Evolutionary conservation across 2,888 invertebrate species (phyloP).

Genomic region (Hirtodrosophila histrioides): DNA sequence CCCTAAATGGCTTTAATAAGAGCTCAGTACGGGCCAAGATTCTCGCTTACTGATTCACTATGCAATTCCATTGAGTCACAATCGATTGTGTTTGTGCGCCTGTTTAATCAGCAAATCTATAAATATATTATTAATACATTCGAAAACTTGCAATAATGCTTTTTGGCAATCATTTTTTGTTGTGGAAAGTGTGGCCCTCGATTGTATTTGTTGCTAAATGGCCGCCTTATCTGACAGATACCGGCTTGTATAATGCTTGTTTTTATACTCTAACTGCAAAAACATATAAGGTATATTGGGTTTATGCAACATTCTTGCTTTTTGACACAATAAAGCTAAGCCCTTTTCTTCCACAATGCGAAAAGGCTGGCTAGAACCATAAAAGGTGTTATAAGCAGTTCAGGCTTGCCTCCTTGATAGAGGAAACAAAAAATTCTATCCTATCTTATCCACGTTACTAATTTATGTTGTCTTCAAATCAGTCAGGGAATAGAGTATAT

Average conservation of each 20-base stretch:
- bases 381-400: no score
- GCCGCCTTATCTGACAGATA: constrained; percentile 42
- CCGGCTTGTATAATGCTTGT: constrained; percentile 12
- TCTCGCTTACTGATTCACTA: constrained; percentile 35
- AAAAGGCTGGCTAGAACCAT: no score
- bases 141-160: constrained; percentile 2
- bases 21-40: constrained; percentile 7
- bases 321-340: no score
- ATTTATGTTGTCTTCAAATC: no score
- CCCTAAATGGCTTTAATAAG: constrained; percentile 11
- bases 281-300: no score
- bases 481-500: no score
- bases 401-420: no score
- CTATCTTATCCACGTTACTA: no score
- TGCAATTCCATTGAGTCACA: constrained; percentile 32
- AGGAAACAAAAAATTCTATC: no score
- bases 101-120: constrained; percentile 70
- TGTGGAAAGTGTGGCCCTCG: constrained; percentile 20
- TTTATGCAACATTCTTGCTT: no score
- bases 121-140: constrained; percentile 64
- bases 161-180: constrained; percentile 41
- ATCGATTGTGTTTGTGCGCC: constrained; percentile 1
- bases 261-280: neutral
- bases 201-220: constrained; percentile 26
- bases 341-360: no score